Percentiles rank a stretch among this genome's conserved stretches.
Conservation (phyloP, 2,113 vertebrate genomes). For the Heloderma charlesbogerti region DNA sequence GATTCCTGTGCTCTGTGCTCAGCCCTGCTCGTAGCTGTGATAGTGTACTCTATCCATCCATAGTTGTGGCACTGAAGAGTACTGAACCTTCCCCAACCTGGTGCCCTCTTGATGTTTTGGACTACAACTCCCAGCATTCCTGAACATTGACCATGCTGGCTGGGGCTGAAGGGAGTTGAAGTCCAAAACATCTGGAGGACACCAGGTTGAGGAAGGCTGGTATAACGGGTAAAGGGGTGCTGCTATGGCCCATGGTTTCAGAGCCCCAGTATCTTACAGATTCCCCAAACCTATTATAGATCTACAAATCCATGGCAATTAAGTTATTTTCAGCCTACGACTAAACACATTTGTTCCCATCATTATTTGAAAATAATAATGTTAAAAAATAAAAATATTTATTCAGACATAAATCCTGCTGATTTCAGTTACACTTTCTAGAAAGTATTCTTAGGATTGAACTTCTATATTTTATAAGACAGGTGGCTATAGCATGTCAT, state of each 20-base stretch:
- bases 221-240: neutral
- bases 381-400: neutral
- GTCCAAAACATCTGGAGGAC: too few species aligned
- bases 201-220: neutral
- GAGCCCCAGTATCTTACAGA: neutral
- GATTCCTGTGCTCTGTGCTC: neutral
- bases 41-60: too few species aligned
- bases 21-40: neutral
- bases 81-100: too few species aligned
- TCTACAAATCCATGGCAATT: neutral
- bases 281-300: neutral
- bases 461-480: neutral
- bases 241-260: neutral
- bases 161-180: too few species aligned
- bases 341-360: neutral
- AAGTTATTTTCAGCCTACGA: neutral
- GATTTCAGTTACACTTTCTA: neutral
- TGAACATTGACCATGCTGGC: too few species aligned
- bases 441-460: neutral
- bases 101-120: too few species aligned
- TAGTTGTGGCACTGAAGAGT: too few species aligned
- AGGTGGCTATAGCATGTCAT: neutral
- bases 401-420: neutral
- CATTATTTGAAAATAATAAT: too few species aligned
- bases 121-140: too few species aligned